These are phyloP conservation scores for Lordiphosa clarofinis DNA, from an alignment of 1,140 invertebrate genomes.

Conservation along the genomic window DNA sequence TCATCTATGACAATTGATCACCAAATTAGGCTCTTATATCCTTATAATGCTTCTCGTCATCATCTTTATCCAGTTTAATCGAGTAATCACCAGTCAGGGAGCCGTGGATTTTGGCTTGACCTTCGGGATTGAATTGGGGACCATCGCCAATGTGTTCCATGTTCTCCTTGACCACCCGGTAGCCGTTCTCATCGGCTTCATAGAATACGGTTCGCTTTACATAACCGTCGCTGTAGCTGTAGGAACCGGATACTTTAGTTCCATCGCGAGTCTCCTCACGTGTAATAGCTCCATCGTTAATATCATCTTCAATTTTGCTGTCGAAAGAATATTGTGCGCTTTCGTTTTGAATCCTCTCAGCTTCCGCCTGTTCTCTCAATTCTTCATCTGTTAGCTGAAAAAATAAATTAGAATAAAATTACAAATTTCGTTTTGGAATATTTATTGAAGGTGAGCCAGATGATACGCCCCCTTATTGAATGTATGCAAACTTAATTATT, in stretches of 20 bases:
- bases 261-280: conserved; percentile 81
- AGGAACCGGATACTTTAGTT: conserved; percentile 80
- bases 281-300: conserved; percentile 80
- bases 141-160: conserved; percentile 81
- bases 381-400: conserved; percentile 33
- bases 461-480: conserved; percentile 17
- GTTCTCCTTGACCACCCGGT: conserved; percentile 81
- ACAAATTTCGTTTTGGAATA: not conserved
- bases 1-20: conserved; percentile 1
- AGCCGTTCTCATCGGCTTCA: conserved; percentile 83
- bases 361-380: conserved; percentile 19
- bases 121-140: conserved; percentile 79
- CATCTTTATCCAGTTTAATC: conserved; percentile 62
- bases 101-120: conserved; percentile 80
- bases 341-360: conserved; percentile 57
- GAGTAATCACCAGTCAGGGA: conserved; percentile 77
- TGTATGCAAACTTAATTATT: not conserved
- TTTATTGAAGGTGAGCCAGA: conserved; percentile 1
- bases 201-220: conserved; percentile 81
- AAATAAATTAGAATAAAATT: not conserved
- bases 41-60: conserved; percentile 64
- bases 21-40: conserved; percentile 33
- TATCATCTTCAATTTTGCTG: conserved; percentile 80
- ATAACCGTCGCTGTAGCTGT: conserved; percentile 83
- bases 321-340: conserved; percentile 80